These are phyloP conservation scores for Tipula helvola DNA, from an alignment of 2,888 invertebrate species.

Conservation along the genomic window DNA sequence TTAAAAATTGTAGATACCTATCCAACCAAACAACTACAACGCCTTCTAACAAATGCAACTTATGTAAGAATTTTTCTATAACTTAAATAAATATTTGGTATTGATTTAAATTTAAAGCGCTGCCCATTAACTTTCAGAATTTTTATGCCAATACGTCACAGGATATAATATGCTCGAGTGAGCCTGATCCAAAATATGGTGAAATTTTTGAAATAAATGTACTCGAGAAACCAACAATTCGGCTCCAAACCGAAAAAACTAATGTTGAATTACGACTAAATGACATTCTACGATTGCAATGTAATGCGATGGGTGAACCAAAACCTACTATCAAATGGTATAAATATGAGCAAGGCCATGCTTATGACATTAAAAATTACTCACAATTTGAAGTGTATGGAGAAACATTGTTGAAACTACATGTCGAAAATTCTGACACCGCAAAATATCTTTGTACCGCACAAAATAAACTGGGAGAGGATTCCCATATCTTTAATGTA, in stretches of 20 bases:
- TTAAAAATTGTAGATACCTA: background rate
- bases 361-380: background rate
- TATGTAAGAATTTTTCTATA: background rate
- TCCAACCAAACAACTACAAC: background rate
- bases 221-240: background rate
- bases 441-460: background rate
- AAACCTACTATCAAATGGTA: background rate
- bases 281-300: background rate
- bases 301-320: background rate
- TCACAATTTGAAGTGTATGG: background rate
- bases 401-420: background rate
- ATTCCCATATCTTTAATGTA: background rate
- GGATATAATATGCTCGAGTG: background rate
- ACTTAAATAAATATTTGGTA: background rate
- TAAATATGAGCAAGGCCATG: background rate
- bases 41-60: background rate
- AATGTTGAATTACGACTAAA: background rate
- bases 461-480: background rate
- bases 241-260: background rate
- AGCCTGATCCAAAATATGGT: background rate
- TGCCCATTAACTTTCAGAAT: background rate
- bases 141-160: background rate
- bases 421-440: background rate
- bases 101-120: no score
- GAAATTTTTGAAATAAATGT: background rate